These are phyloP conservation scores for Onthophagus sagittarius DNA, from an alignment of 2,888 invertebrate genomes.

Conservation along the genomic window DNA sequence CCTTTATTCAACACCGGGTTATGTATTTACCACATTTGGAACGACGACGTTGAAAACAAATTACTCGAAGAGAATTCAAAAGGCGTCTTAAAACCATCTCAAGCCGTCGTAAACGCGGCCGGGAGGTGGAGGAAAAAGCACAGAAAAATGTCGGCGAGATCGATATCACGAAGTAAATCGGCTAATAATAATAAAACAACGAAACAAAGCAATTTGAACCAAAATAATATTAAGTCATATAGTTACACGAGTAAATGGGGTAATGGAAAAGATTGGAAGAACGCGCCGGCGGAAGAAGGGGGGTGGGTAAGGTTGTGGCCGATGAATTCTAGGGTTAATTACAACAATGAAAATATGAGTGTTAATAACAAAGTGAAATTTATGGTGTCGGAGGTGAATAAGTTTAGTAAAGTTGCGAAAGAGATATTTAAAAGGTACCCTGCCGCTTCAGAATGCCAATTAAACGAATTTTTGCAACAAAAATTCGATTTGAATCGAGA, in stretches of 20 bases:
- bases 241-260: constrained; percentile 54
- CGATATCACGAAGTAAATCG: constrained; percentile 31
- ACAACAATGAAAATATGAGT: constrained; percentile 31
- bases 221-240: background rate
- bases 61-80: constrained; percentile 12
- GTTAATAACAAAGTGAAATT: constrained; percentile 34
- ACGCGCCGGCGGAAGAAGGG: constrained; percentile 62
- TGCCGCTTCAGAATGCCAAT: constrained; percentile 50
- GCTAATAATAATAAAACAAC: too few species aligned
- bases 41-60: constrained; percentile 39
- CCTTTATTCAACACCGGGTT: constrained; percentile 73
- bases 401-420: constrained; percentile 50
- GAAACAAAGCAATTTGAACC: constrained; percentile 13
- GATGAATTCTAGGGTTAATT: constrained; percentile 36
- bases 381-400: constrained; percentile 38
- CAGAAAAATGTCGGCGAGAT: constrained; percentile 39
- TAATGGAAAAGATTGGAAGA: constrained; percentile 68
- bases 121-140: constrained; percentile 45
- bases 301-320: constrained; percentile 78
- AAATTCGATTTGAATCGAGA: constrained; percentile 50
- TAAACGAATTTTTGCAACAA: constrained; percentile 49
- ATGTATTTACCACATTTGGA: constrained; percentile 57
- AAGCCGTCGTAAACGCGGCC: constrained; percentile 41
- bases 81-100: constrained; percentile 10
- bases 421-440: constrained; percentile 50